A percentile compares a stretch with the other conserved stretches of the same genome.
Conservation (phyloP, 2,888 invertebrate genomes). For the Lasioglossum malachurum region DNA sequence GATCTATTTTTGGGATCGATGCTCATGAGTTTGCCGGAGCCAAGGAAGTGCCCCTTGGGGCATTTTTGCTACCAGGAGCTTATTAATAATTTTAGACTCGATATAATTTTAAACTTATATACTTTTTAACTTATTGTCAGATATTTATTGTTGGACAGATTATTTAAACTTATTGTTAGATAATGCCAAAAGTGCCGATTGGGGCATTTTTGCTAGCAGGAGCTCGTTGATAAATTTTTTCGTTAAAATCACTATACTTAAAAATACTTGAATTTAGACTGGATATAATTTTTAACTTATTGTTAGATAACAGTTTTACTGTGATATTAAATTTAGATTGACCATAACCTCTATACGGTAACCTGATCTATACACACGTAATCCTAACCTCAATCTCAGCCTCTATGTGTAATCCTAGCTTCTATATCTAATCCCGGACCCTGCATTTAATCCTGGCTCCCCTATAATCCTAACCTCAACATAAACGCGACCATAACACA, state of each 20-base stretch:
- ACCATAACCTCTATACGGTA: background rate
- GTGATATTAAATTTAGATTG: background rate
- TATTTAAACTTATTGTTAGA: too few relatives aligned
- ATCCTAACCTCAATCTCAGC: background rate
- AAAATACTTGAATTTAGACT: background rate
- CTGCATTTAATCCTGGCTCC: background rate
- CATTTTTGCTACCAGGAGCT: too few relatives aligned
- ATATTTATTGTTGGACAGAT: background rate
- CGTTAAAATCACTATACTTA: too few relatives aligned
- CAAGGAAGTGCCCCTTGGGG: background rate
- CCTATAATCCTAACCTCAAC: background rate
- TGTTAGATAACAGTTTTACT: background rate
- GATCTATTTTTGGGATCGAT: background rate
- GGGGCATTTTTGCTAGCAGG: too few relatives aligned
- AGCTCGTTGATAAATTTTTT: too few relatives aligned
- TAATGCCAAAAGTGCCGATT: too few relatives aligned
- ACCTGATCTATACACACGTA: background rate
- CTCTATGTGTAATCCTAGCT: background rate
- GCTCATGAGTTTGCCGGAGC: background rate
- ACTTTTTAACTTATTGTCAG: background rate
- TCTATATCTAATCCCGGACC: background rate
- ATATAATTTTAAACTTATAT: too few relatives aligned
- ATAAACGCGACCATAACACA: background rate
- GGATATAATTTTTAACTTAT: background rate
- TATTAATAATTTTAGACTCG: too few relatives aligned